phyloP scores from a whole-genome alignment of 2,797 vertebrate species.

The Oryzias dopingdopingensis region DNA sequence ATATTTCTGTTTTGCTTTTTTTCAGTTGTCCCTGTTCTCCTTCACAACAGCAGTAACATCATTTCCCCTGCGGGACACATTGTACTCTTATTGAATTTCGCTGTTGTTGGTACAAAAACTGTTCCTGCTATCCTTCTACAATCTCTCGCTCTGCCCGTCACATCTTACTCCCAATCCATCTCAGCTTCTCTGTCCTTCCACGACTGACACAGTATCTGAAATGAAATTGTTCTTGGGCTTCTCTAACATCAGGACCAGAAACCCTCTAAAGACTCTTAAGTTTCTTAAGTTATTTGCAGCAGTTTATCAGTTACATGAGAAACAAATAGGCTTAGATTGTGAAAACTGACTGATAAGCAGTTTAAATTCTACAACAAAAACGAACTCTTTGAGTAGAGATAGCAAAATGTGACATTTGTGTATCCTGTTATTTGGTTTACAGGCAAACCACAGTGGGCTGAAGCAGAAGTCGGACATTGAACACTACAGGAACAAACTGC shows the following conservation, averaged over 20 bases:
- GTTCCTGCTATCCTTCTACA: background rate
- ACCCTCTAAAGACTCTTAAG: conserved; percentile 2
- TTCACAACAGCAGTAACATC: conserved; percentile 6
- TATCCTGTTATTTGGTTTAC: conserved; percentile 7
- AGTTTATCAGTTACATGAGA: conserved; percentile 14
- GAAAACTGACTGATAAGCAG: background rate
- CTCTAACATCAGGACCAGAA: conserved; percentile 12
- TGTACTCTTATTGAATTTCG: conserved; percentile 15
- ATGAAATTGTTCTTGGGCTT: conserved; percentile 20
- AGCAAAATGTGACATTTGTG: background rate
- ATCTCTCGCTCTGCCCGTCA: conserved; percentile 16
- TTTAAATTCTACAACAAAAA: background rate
- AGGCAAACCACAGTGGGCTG: conserved; percentile 89
- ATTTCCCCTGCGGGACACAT: conserved; percentile 10
- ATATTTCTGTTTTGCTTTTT: background rate
- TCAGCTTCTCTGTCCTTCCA: conserved; percentile 6
- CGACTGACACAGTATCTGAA: conserved; percentile 6
- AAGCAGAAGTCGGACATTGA: conserved; percentile 99
- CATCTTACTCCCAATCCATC: conserved; percentile 16
- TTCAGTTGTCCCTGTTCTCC: background rate
- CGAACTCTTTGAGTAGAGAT: background rate
- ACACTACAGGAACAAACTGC: conserved; percentile 96
- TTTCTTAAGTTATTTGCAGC: conserved; percentile 16
- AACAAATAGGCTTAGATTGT: conserved; percentile 12
- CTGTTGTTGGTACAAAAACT: conserved; percentile 22